Base-by-base conservation (phyloP, 2,113 vertebrate genomes). In the Salvelinus sp. region DNA sequence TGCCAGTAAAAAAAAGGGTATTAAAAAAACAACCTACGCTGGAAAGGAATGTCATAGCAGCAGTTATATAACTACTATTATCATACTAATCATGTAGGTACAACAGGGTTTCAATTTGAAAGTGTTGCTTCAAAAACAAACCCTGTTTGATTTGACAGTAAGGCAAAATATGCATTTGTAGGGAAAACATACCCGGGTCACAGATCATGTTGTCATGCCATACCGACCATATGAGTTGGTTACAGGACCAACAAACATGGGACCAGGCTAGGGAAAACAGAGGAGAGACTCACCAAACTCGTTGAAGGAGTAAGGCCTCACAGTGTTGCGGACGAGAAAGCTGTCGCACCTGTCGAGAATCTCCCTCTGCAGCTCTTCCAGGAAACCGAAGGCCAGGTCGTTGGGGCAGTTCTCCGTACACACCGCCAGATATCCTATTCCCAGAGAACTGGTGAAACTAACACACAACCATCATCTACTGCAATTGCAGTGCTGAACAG, bases 331-430 rank as follows among this genome's bases (percentile, higher is more conserved):
- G 82, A 96, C 96, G 79, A 95, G 94, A 88, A 94, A 95, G 80
- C 94, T 89, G 78, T 97, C 95, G 62, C 98, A 99, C 28, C 96
- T 96, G 81, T 96, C 95, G 27, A 99, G 96, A 83, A 99, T 98
- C 85, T 99, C 97, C 69, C 93, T 96, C 92, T 99, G 97, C 81
- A 99, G 94, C 91, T 99, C 98, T 69, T 99, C 97, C 94, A 99
- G 92, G 92, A 98, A 99, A 90, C 96, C 98, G 93, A 99, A 99
- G 79, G 97, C 95, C 91, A 99, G 88, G 75, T 98, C 96, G 64
- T 78, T 96, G 77, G 98, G 98, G 87, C 98, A 99, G 89, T 85
- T 97, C 76, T 96, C 95, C 10, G 94, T 94, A 88, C 97, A 99
- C 67, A 98, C 90, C 97, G 98, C 97, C 93, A 99, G 90, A 88